A percentile compares a stretch with the other conserved stretches of the same genome.
These are phyloP conservation scores for Phenganax subtilis DNA, from an alignment of 92 coral and sea anemone species.

Conservation along the genomic window DNA sequence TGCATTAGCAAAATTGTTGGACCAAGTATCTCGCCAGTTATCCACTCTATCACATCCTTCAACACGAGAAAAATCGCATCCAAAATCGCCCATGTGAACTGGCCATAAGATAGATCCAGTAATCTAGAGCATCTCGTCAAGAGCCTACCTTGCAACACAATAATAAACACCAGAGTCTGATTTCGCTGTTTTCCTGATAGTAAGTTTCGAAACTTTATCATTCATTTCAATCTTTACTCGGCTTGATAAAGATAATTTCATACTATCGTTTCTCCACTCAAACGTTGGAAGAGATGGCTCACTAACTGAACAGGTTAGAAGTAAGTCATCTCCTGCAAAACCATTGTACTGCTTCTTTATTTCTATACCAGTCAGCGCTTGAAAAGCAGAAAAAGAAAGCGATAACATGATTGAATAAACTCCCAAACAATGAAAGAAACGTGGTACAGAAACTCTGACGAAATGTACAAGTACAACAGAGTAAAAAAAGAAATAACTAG, in stretches of 20 bases:
- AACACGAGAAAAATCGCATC: no score
- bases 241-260: conserved; percentile 30
- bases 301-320: conserved; percentile 33
- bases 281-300: conserved; percentile 25
- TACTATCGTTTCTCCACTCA: conserved; percentile 35
- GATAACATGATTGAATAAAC: no score
- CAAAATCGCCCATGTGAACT: no score
- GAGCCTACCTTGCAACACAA: conserved; percentile 41
- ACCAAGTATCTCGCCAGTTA: no score
- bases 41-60: no score
- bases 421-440: neutral
- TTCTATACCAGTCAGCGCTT: conserved; percentile 12
- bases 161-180: conserved; percentile 46
- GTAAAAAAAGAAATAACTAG: neutral
- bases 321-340: conserved; percentile 17
- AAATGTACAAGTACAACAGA: neutral
- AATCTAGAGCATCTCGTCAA: neutral
- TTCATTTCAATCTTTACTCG: conserved; percentile 48
- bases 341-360: conserved; percentile 21
- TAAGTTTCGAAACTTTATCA: conserved; percentile 39
- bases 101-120: neutral
- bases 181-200: conserved; percentile 37
- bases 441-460: neutral
- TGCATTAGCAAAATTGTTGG: neutral
- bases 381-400: neutral